Base-by-base conservation (phyloP, 2,113 vertebrate genomes). In the Octodon degus region DNA sequence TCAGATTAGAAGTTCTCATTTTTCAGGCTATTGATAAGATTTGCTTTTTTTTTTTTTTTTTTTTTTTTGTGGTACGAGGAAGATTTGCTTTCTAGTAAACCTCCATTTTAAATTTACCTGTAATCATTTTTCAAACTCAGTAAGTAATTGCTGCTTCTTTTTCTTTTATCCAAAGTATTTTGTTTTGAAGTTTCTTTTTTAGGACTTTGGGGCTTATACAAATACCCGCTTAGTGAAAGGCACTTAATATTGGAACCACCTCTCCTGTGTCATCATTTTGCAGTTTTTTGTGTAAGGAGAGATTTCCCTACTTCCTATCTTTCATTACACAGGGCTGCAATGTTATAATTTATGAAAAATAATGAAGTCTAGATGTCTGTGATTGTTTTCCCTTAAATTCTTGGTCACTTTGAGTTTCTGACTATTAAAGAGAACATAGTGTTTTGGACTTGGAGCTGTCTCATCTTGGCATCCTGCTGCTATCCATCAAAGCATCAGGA, bases 381-480 rank as follows among this genome's bases (percentile, higher is more conserved):
- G 50, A 72, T 40, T 92, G 6, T 95, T 76, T 72, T 37, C 92
- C 93, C 34, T 91, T 47, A 96, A 93, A 19, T 24, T 86, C 22
- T 3, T 93, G 70, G 67, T 74, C n/a, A 17, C 9, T 0, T 60
- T 89, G 90, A 93, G 70, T 70, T 86, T 96, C 83, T 87, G 24
- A 95, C n/a, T 91, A 93, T 97, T 94, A 94, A 88, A 68, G 89
- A 94, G 86, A 8, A 91, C 13, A 2, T 30, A 84, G 58, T 12
- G 65, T 53, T 65, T 40, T 5, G 1, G 91, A 0, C 80, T 27
- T 65, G 2, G 85, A 62, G 85, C 68, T 65, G n/a, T 81, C 47
- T 84, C 34, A n/a, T 40, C 32, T 76, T n/a, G 62, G 62, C n/a
- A 27, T 24, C 5, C 0, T 32, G 68, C 30, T 90, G 70, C 55